Evolutionary conservation across 2,797 vertebrate species (phyloP), one percentile per base, ranked within the genome.

Genomic region (Micromesistius poutassou): DNA sequence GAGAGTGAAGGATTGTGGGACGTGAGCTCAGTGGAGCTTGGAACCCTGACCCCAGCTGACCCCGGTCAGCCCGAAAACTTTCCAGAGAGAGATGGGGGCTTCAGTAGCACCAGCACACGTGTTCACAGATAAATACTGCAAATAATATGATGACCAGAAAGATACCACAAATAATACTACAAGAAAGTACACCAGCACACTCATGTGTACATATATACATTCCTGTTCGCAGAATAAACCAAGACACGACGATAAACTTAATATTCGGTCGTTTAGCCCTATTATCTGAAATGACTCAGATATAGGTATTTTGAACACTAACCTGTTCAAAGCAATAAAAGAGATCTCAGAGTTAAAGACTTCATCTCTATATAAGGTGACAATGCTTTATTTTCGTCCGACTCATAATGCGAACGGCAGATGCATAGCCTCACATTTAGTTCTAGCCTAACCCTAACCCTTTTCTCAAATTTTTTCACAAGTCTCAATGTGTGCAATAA

Each of bases 41-140:
- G 83, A 87, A 89, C 89, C 89, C 84, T 90, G 86, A 91, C 90
- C 90, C 88, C 90, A 89, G 90, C 84, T 76, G 72, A 89, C 86
- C 88, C 88, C 75, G 86, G 78, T 87, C 87, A 90, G 87, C 90
- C 88, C 83, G 1, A 87, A 87, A 77, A 83, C 50, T 73, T 76
- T 78, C 83, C 31, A 38, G 36, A 35, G 31, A 35, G 31, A 73
- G 72, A 73, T 50, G 22, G 35, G 42, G 33, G 50, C 50, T 55
- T 3, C 50, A 16, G 16, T 7, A 22, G 16, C 28, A 72, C 73
- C 70, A 80, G 68, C 5, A 38, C 72, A 75, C 25, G 72, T 22
- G 72, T 72, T 71, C n/a, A 75, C 3, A 12, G 35, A 76, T 71
- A 82, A 82, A 19, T 62, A 8, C 85, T 86, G 36, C 9, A 38